Evolutionary conservation across 2,888 invertebrate genomes (phyloP).

Genomic region (Choristoneura rosaceana): DNA sequence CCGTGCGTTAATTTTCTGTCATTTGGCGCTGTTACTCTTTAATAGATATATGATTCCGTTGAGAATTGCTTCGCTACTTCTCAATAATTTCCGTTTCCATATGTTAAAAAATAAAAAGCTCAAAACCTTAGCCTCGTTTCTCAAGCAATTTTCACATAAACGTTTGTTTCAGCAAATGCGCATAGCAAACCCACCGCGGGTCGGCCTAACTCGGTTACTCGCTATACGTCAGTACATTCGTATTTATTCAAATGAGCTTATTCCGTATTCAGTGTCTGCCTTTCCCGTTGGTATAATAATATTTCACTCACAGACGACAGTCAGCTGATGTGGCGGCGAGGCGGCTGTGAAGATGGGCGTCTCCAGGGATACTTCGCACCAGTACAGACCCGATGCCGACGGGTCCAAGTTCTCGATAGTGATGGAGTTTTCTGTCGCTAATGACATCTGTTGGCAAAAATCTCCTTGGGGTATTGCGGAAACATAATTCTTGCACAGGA

Average conservation of each 20-base stretch:
- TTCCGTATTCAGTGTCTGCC: slow-evolving; percentile 54
- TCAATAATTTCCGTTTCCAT: background rate
- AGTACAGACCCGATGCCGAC: slow-evolving; percentile 91
- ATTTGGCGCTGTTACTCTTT: too few relatives aligned
- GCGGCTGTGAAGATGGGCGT: slow-evolving; percentile 93
- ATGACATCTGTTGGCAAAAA: slow-evolving; percentile 69
- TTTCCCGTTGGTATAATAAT: slow-evolving; percentile 37
- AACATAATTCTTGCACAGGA: background rate
- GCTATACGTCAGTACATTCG: slow-evolving; percentile 41
- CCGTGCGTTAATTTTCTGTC: too few relatives aligned
- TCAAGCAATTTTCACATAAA: background rate
- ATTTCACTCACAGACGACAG: slow-evolving; percentile 90
- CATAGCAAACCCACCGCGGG: slow-evolving; percentile 8
- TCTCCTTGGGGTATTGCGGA: background rate
- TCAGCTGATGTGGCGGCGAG: slow-evolving; percentile 90
- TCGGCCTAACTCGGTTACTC: slow-evolving; percentile 9
- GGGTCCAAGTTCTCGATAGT: slow-evolving; percentile 91
- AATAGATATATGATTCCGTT: background rate
- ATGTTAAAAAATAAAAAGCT: background rate
- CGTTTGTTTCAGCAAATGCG: background rate
- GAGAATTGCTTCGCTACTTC: background rate
- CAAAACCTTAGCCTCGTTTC: background rate
- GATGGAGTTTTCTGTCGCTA: slow-evolving; percentile 82
- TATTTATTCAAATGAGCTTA: slow-evolving; percentile 60
- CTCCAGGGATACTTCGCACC: slow-evolving; percentile 93